Percentiles rank a stretch among this genome's conserved stretches.
These are phyloP conservation scores for Drosophila pectinifera DNA, from an alignment of 1,140 invertebrate species.

Conservation along the genomic window DNA sequence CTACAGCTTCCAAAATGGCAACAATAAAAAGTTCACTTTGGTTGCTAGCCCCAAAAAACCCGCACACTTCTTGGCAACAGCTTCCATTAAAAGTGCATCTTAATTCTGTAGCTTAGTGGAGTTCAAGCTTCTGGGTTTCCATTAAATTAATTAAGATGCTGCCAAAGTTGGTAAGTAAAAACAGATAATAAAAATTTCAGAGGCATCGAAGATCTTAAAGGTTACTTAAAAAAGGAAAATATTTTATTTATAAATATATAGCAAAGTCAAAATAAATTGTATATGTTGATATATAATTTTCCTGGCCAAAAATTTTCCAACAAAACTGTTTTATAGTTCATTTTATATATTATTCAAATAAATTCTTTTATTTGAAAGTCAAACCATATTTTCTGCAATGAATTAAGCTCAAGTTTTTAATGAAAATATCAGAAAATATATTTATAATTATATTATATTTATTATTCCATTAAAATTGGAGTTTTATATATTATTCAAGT, in stretches of 20 bases:
- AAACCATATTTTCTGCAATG: too few species aligned
- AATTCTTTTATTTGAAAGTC: background rate
- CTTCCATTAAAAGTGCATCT: conserved; percentile 2
- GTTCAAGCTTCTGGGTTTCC: conserved; percentile 2
- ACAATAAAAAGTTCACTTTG: conserved; percentile 31
- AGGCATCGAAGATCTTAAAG: background rate
- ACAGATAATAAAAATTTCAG: too few species aligned
- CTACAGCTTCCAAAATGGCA: conserved; percentile 20
- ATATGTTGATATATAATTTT: background rate
- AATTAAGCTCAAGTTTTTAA: too few species aligned
- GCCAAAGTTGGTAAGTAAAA: too few species aligned
- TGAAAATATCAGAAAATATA: too few species aligned
- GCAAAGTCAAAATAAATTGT: background rate
- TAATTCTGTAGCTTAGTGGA: conserved; percentile 4
- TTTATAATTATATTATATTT: too few species aligned
- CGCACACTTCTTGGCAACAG: background rate
- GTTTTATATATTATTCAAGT: background rate
- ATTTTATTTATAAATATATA: background rate
- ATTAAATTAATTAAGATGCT: background rate
- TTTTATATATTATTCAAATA: background rate
- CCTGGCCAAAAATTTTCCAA: too few species aligned
- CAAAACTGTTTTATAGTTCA: too few species aligned
- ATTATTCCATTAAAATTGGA: too few species aligned
- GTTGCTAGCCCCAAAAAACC: background rate
- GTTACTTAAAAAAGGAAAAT: too few species aligned